Evolutionary conservation across 1,140 invertebrate genomes (phyloP), one percentile per base, ranked within the genome.

Genomic region (Dinothrombium tinctorium): DNA sequence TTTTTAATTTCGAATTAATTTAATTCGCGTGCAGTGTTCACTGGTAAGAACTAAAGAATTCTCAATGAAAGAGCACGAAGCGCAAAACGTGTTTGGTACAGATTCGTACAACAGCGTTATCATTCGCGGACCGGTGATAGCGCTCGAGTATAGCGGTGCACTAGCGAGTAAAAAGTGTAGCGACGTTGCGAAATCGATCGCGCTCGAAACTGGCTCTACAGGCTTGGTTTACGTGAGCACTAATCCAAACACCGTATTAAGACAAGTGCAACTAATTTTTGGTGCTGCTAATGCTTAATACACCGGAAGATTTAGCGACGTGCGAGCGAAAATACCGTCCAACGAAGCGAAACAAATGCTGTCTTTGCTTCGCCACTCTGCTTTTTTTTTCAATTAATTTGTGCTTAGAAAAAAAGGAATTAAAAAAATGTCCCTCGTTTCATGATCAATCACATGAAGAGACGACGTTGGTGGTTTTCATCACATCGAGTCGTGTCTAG

Each of bases 221-320:
- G 59, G 57, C 0, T 47, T 60, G 17, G 56, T 59, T 22, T 63
- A 62, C 48, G 56, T 63, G 29, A 58, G 54, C 40, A 51, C 56
- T 20, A 56, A 51, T 33, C 42, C 49, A 1, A 49, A 53, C 8
- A 42, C 44, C 14, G 55, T 58, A 6, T 38, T 40, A 0, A 41
- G 54, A 42, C 60, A 65, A 44, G 55, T 65, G 11, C 56, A 19
- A 4, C 31, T 40, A 7, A 33, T 40, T 6, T 40, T 40, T n/a
- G n/a, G n/a, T n/a, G n/a, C n/a, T n/a, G n/a, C n/a, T n/a, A n/a
- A n/a, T n/a, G n/a, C n/a, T n/a, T n/a, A n/a, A n/a, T n/a, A n/a
- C n/a, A n/a, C n/a, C n/a, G n/a, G n/a, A n/a, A n/a, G n/a, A n/a
- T n/a, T n/a, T n/a, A n/a, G n/a, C n/a, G n/a, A n/a, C n/a, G n/a